phyloP scores from a whole-genome alignment of 2,888 invertebrate species.

The Agrilus mali region DNA sequence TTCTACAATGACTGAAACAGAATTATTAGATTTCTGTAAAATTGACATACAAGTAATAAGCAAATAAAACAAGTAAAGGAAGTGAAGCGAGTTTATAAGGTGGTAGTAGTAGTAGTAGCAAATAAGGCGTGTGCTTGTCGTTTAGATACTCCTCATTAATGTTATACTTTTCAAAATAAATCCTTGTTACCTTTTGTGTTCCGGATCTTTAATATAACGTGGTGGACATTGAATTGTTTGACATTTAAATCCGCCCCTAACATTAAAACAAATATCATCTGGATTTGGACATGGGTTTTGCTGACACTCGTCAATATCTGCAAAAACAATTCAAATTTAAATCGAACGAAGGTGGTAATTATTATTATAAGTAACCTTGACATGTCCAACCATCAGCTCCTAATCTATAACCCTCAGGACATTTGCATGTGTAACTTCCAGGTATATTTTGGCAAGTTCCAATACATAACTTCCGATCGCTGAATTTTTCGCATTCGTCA shows the following conservation, averaged over 20 bases:
- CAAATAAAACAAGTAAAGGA: too few relatives aligned
- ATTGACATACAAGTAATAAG: too few relatives aligned
- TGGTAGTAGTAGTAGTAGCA: too few relatives aligned
- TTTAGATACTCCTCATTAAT: too few relatives aligned
- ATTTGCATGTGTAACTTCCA: conserved; percentile 72
- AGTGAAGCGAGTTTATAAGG: neutral
- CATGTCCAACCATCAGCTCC: conserved; percentile 67
- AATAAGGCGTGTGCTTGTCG: too few relatives aligned
- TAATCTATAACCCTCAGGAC: conserved; percentile 68
- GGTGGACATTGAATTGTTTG: conserved; percentile 73
- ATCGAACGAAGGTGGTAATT: neutral
- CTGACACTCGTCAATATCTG: conserved; percentile 64
- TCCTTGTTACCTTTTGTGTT: conserved; percentile 64
- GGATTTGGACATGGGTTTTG: conserved; percentile 40
- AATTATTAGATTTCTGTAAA: neutral
- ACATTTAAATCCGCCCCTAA: conserved; percentile 78
- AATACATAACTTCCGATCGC: conserved; percentile 54
- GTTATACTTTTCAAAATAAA: neutral
- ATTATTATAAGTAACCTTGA: conserved; percentile 47
- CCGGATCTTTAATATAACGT: conserved; percentile 66
- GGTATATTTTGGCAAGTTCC: conserved; percentile 77
- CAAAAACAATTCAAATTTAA: conserved; percentile 10
- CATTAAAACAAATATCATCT: conserved; percentile 80
- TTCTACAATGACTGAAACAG: conserved; percentile 64
- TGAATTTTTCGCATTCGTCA: conserved; percentile 73